Evolutionary conservation across 1,140 invertebrate species (phyloP).

Genomic region (Fopius arisanus): DNA sequence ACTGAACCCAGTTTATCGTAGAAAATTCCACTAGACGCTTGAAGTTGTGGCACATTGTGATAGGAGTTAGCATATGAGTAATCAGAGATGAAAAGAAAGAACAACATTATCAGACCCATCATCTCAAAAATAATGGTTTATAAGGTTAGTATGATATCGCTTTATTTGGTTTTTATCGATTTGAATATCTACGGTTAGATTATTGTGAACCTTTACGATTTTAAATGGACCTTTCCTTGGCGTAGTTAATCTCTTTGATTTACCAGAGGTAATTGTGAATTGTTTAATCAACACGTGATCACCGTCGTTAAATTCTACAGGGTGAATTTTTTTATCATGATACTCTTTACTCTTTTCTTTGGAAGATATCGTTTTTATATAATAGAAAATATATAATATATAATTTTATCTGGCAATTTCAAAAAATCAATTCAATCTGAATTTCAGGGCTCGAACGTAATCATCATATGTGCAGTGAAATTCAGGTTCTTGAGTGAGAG

Average conservation of each 20-base stretch:
- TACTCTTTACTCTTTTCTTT: conserved; percentile 21
- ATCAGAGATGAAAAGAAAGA: neutral
- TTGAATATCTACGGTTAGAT: conserved; percentile 39
- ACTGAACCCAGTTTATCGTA: conserved; percentile 32
- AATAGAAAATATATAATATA: too few relatives aligned
- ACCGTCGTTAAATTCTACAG: neutral
- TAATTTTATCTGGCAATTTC: neutral
- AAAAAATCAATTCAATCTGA: neutral
- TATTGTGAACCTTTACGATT: conserved; percentile 48
- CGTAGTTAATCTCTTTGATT: conserved; percentile 15
- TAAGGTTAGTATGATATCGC: conserved; percentile 37
- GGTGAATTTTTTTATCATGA: conserved; percentile 18
- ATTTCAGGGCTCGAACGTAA: neutral
- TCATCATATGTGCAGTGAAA: neutral
- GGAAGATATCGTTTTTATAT: neutral
- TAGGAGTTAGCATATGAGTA: neutral
- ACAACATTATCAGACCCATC: neutral
- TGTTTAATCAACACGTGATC: neutral
- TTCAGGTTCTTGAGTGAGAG: neutral
- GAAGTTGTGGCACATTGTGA: neutral
- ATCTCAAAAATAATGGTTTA: conserved; percentile 35
- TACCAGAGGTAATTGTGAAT: neutral
- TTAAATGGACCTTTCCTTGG: conserved; percentile 44
- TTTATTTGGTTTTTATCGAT: conserved; percentile 16
- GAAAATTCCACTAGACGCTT: conserved; percentile 28